These are phyloP conservation scores for Turritopsis dohrnii DNA, from an alignment of 30 jellyfish, hydroid and myxozoan genomes.

Conservation along the genomic window DNA sequence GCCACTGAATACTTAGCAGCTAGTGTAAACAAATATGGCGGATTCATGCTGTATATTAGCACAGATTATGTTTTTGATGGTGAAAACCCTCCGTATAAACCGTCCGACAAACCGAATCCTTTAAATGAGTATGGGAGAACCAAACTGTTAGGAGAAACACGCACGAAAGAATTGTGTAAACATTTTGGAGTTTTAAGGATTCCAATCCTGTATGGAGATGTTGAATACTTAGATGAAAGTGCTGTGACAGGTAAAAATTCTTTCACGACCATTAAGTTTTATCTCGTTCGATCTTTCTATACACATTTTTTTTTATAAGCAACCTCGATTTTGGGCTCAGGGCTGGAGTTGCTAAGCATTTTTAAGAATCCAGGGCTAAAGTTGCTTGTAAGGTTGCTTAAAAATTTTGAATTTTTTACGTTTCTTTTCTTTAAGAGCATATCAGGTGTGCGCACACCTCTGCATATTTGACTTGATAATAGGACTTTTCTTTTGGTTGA, in stretches of 20 bases:
- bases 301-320: too few species aligned
- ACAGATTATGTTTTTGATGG: slow-evolving; percentile 91
- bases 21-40: slow-evolving; percentile 36
- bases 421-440: too few species aligned
- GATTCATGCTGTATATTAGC: slow-evolving; percentile 60
- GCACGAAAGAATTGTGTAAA: slow-evolving; percentile 26
- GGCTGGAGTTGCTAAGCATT: too few species aligned
- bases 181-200: slow-evolving; percentile 54
- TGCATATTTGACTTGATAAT: background rate
- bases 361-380: too few species aligned
- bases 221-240: slow-evolving; percentile 62
- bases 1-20: slow-evolving; percentile 58
- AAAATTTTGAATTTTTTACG: too few species aligned
- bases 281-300: too few species aligned
- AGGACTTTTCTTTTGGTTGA: background rate
- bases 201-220: slow-evolving; percentile 74
- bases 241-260: slow-evolving; percentile 57
- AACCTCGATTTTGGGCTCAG: too few species aligned
- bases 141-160: slow-evolving; percentile 64
- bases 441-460: background rate
- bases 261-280: background rate
- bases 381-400: too few species aligned
- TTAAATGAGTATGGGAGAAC: slow-evolving; percentile 58
- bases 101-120: slow-evolving; percentile 66
- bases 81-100: slow-evolving; percentile 58